Base-by-base conservation (phyloP, 2,797 vertebrate species). In the Martes flavigula region DNA sequence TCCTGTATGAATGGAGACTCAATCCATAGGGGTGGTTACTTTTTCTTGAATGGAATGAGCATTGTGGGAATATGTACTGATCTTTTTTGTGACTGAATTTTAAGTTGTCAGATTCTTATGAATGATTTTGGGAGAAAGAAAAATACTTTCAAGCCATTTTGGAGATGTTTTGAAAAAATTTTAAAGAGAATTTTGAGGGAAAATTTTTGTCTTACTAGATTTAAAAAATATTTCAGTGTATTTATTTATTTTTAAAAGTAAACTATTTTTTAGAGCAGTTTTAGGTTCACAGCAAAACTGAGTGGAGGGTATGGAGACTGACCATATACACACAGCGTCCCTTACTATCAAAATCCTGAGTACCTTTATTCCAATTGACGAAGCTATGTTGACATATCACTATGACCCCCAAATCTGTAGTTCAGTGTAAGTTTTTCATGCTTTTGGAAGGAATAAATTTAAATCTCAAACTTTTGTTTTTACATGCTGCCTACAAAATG, bases 11-110 rank as follows among this genome's bases (percentile, higher is more conserved):
- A 98, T 99, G 98, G 96, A 97, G 48, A 94, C 82, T 97, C 75
- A 98, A 96, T 96, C 95, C 90, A 96, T 96, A 97, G 91, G 83
- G 97, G 73, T 73, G 18, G 58, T 83, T 27, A 78, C 95, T 97
- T 97, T 98, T 97, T 97, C 95, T 97, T 99, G 96, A 98, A 94
- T 98, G 98, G 97, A 97, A 96, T 94, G 91, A 98, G 97, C 96
- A 98, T 98, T 92, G 87, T 97, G 98, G 98, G 97, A 98, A 94
- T 97, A 93, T 83, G 95, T 38, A 66, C 90, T 98, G 58, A 95
- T 98, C 94, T 94, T 98, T 96, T 64, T 98, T 98, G 94, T 98
- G 98, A 98, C 98, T 98, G 98, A 54, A 77, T 98, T 97, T 98
- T 94, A 97, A 93, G 79, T 96, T 95, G 96, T 97, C 60, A 98